phyloP scores from a whole-genome alignment of 2,797 vertebrate genomes.

The Apogon hyalosoma region DNA sequence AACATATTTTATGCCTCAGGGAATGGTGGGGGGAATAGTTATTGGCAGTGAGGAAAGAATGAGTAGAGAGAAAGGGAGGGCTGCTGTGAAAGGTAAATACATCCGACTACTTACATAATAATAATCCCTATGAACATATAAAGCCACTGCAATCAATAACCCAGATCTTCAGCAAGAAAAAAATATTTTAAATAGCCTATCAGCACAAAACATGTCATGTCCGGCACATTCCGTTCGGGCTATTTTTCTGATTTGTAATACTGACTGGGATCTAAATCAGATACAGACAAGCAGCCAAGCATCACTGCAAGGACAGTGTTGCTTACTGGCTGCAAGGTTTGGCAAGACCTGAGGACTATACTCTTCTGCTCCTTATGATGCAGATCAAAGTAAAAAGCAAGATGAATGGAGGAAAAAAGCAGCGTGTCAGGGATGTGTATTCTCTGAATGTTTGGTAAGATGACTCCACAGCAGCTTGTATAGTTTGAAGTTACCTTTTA shows the following conservation, averaged over 20 bases:
- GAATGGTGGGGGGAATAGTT: slow-evolving; percentile 6
- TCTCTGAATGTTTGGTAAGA: slow-evolving; percentile 38
- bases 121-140: not conserved
- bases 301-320: slow-evolving; percentile 39
- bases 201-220: not conserved
- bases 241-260: slow-evolving; percentile 18
- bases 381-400: slow-evolving; percentile 36
- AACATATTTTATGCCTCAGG: slow-evolving; percentile 15
- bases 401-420: slow-evolving; percentile 12
- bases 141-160: slow-evolving; percentile 8
- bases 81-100: not conserved
- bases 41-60: slow-evolving; percentile 9
- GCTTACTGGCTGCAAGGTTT: slow-evolving; percentile 49
- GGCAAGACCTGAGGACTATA: slow-evolving; percentile 54
- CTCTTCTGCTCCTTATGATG: slow-evolving; percentile 49
- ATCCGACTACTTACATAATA: not conserved
- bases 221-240: not conserved
- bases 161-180: slow-evolving; percentile 7
- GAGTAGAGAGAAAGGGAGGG: not conserved
- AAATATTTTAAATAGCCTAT: not conserved
- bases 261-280: slow-evolving; percentile 26
- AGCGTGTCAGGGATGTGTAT: slow-evolving; percentile 26
- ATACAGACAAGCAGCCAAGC: slow-evolving; percentile 26
- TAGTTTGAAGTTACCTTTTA: slow-evolving; percentile 43
- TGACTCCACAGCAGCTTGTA: slow-evolving; percentile 46